Percentiles rank a stretch among this genome's conserved stretches.
These are phyloP conservation scores for Archaeoteleia sp. DNA, from an alignment of 2,888 invertebrate species.

Conservation along the genomic window DNA sequence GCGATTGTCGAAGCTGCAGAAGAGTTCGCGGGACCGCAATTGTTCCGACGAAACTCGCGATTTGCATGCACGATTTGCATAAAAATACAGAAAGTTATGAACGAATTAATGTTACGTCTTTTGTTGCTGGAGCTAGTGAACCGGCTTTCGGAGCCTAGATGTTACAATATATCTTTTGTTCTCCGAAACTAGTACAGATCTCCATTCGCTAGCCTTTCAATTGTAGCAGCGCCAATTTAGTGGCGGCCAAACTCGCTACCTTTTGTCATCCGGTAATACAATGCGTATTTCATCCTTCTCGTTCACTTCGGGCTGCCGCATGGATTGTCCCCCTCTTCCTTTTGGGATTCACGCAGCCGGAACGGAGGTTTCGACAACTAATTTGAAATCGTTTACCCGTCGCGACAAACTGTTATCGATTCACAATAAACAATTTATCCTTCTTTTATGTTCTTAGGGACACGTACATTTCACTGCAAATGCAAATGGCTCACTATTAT, in stretches of 20 bases:
- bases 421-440: background rate
- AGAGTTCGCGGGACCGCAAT: slow-evolving; percentile 20
- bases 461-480: background rate
- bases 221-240: slow-evolving; percentile 46
- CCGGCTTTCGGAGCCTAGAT: background rate
- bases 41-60: slow-evolving; percentile 13
- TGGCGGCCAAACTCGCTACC: slow-evolving; percentile 42
- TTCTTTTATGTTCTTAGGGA: background rate
- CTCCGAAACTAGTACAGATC: slow-evolving; percentile 38
- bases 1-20: slow-evolving; percentile 24
- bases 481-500: background rate
- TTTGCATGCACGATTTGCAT: slow-evolving; percentile 25
- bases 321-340: background rate
- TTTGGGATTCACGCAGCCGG: background rate
- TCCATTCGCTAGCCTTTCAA: slow-evolving; percentile 44
- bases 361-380: slow-evolving; percentile 5
- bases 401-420: slow-evolving; percentile 6
- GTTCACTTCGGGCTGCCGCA: background rate
- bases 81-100: slow-evolving; percentile 30
- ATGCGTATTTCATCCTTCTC: slow-evolving; percentile 9
- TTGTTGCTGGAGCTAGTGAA: slow-evolving; percentile 19
- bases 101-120: slow-evolving; percentile 24
- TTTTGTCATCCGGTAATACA: slow-evolving; percentile 44
- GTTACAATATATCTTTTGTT: slow-evolving; percentile 32
- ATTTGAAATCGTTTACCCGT: slow-evolving; percentile 8